These are phyloP conservation scores for Vandiemenella viatica DNA, from an alignment of 2,888 invertebrate genomes.

Conservation along the genomic window DNA sequence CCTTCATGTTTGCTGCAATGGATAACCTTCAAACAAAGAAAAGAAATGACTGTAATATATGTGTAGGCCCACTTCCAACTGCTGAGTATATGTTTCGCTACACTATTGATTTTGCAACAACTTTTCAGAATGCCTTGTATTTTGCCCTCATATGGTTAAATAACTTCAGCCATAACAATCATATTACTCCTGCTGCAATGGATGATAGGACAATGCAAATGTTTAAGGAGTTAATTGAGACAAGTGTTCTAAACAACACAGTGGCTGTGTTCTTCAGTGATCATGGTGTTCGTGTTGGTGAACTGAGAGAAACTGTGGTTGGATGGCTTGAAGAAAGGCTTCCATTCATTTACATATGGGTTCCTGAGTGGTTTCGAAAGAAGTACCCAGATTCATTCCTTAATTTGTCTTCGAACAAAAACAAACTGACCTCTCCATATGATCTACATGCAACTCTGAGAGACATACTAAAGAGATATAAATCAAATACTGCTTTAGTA, in stretches of 20 bases:
- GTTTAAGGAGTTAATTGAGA: constrained; percentile 42
- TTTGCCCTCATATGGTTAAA: constrained; percentile 71
- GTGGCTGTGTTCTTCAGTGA: constrained; percentile 61
- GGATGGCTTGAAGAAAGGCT: constrained; percentile 66
- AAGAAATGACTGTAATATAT: constrained; percentile 38
- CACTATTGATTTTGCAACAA: constrained; percentile 47
- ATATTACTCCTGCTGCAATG: constrained; percentile 49
- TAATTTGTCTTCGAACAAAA: constrained; percentile 43
- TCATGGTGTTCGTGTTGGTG: constrained; percentile 64
- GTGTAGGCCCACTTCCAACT: constrained; percentile 44
- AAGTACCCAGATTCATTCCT: constrained; percentile 37
- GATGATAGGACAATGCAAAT: constrained; percentile 40
- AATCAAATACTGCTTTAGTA: not conserved
- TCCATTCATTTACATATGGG: constrained; percentile 54
- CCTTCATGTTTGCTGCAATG: constrained; percentile 49
- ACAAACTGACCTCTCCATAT: constrained; percentile 55
- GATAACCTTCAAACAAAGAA: constrained; percentile 3
- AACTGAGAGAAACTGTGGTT: constrained; percentile 46
- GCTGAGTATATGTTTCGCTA: constrained; percentile 55
- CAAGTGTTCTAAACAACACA: constrained; percentile 44
- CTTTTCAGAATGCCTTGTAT: constrained; percentile 43
- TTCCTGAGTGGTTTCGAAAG: constrained; percentile 44
- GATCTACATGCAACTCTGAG: constrained; percentile 58
- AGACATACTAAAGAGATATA: constrained; percentile 36
- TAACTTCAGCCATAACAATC: constrained; percentile 54